Percentiles rank a stretch among this genome's conserved stretches.
Conservation (phyloP, 2,113 vertebrate species). For the Cromileptes altivelis region DNA sequence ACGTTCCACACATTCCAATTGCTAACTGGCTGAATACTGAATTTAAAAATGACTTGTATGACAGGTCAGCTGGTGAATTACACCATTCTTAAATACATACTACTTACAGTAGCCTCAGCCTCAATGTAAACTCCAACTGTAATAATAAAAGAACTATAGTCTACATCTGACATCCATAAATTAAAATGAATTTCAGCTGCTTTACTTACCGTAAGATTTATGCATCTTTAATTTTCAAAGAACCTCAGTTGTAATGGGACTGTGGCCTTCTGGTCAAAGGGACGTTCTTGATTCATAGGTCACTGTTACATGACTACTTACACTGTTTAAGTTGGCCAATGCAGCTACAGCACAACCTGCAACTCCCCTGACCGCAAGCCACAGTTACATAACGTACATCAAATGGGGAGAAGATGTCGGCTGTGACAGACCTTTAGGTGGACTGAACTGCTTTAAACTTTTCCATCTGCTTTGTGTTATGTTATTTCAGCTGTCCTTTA, state of each 20-base stretch:
- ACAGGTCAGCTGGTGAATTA: not conserved
- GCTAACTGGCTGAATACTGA: not conserved
- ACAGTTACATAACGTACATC: constrained; percentile 57
- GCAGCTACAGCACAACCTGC: constrained; percentile 39
- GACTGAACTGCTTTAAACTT: constrained; percentile 24
- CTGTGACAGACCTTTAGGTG: constrained; percentile 27
- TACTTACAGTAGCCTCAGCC: not conserved
- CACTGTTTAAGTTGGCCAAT: constrained; percentile 40
- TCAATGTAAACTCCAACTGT: not conserved
- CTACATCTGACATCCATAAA: not conserved
- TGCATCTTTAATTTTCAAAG: constrained; percentile 1
- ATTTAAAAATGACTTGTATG: not conserved
- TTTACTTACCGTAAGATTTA: not conserved
- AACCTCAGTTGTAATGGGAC: not conserved
- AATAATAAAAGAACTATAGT: not conserved
- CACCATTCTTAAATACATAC: not conserved
- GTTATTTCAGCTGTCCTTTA: not conserved
- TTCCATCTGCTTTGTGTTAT: constrained; percentile 42
- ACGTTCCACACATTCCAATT: not conserved
- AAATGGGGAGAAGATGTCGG: not conserved
- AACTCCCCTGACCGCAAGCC: constrained; percentile 51
- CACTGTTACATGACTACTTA: constrained; percentile 46
- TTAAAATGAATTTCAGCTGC: not conserved
- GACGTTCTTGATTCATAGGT: constrained; percentile 36
- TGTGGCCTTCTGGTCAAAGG: constrained; percentile 23